Conservation (phyloP, 2,888 invertebrate species). For the Trichogramma evanescens region DNA sequence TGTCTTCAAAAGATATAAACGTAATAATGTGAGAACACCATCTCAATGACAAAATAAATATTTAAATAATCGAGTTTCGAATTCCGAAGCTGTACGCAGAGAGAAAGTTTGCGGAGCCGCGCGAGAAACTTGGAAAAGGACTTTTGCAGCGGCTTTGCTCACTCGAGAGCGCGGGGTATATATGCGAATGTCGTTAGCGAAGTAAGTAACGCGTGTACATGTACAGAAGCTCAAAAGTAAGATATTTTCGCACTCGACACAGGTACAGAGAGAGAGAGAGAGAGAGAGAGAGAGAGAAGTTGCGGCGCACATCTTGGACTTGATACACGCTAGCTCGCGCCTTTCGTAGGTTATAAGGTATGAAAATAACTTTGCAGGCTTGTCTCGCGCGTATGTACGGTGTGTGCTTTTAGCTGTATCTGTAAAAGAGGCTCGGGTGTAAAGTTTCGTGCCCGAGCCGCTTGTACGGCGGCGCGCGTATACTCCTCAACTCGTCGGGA, state of each 20-base stretch:
- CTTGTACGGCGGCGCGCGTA: background rate
- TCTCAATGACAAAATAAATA: no score
- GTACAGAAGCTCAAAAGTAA: no score
- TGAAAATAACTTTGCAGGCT: background rate
- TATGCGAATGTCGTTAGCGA: no score
- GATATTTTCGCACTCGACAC: conserved; percentile 22
- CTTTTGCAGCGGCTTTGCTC: no score
- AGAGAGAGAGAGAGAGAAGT: conserved; percentile 16
- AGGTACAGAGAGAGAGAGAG: conserved; percentile 11
- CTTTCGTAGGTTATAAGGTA: background rate
- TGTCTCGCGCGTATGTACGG: background rate
- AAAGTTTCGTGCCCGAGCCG: background rate
- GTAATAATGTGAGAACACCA: no score
- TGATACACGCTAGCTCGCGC: background rate
- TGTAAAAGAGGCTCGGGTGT: background rate
- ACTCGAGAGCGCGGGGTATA: no score
- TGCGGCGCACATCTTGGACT: conserved; percentile 12
- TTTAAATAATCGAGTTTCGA: no score
- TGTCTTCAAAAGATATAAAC: no score
- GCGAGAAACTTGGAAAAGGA: no score
- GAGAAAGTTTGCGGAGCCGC: no score
- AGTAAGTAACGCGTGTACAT: no score
- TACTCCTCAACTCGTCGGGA: background rate
- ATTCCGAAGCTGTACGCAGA: no score
- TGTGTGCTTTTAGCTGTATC: background rate